phyloP scores from a whole-genome alignment of 2,797 vertebrate species.

The Gymnoscopelus microlampas region DNA sequence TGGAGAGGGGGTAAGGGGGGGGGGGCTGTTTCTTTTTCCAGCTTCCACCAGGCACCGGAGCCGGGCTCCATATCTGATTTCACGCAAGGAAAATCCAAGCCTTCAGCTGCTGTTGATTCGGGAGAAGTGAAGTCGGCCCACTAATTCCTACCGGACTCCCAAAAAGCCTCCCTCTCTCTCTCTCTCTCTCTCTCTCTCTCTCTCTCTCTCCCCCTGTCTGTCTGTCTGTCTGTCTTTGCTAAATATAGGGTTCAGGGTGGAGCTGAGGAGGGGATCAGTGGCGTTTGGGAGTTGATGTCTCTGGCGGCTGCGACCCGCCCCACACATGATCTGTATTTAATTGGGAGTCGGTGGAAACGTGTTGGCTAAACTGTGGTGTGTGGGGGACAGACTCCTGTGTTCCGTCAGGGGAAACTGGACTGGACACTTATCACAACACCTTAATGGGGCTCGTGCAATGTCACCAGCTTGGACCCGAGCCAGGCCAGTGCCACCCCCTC shows the following conservation, averaged over 20 bases:
- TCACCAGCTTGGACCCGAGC: conserved; percentile 62
- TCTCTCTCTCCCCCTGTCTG: conserved; percentile 8
- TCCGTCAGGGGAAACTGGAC: conserved; percentile 75
- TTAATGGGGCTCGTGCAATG: conserved; percentile 74
- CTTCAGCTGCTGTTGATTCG: conserved; percentile 81
- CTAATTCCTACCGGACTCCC: conserved; percentile 78
- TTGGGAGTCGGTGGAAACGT: conserved; percentile 73
- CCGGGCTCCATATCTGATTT: conserved; percentile 78
- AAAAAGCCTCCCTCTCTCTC: conserved; percentile 50
- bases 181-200: conserved; percentile 26
- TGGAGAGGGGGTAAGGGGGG: conserved; percentile 2
- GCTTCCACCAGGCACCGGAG: conserved; percentile 70
- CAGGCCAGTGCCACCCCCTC: conserved; percentile 52
- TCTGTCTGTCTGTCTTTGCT: conserved; percentile 34
- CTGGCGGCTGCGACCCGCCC: conserved; percentile 62
- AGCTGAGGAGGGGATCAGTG: conserved; percentile 44
- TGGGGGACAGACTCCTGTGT: conserved; percentile 66
- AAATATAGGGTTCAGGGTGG: conserved; percentile 71
- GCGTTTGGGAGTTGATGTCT: conserved; percentile 55
- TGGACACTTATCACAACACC: conserved; percentile 81
- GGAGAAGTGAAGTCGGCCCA: conserved; percentile 75
- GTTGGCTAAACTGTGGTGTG: conserved; percentile 73
- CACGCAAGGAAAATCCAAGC: conserved; percentile 76
- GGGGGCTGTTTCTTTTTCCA: conserved; percentile 80
- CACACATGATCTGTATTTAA: conserved; percentile 66